Evolutionary conservation across 2,888 invertebrate genomes (phyloP).

Genomic region (Archaeoteleia sp.): DNA sequence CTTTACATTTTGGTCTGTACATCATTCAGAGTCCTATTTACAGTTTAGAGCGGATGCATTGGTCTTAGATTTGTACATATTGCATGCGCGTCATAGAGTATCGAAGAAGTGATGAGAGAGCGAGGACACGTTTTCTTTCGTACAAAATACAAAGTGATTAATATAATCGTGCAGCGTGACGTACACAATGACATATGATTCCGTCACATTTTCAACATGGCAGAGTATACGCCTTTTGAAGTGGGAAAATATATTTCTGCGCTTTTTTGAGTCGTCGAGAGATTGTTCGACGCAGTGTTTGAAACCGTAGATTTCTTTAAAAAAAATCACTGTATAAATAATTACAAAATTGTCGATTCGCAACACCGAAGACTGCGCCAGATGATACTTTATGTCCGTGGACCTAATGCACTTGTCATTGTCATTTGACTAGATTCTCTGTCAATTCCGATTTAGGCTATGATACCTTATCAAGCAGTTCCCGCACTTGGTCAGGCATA

Average conservation of each 20-base stretch:
- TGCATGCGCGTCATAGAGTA: too few species aligned
- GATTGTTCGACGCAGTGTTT: conserved; percentile 4
- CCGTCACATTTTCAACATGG: background rate
- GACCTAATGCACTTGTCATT: conserved; percentile 14
- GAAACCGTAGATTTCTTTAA: background rate
- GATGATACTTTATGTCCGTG: background rate
- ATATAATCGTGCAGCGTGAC: conserved; percentile 2
- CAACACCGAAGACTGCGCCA: background rate
- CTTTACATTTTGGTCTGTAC: conserved; percentile 43
- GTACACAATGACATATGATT: conserved; percentile 2
- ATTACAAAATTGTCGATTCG: conserved; percentile 21
- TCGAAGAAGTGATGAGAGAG: too few species aligned
- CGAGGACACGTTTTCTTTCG: background rate
- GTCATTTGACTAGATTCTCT: conserved; percentile 58
- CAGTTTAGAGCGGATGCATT: background rate
- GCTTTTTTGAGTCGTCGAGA: background rate
- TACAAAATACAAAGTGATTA: conserved; percentile 3
- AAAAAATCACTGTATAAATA: conserved; percentile 21
- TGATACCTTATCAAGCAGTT: conserved; percentile 59
- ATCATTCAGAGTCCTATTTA: conserved; percentile 31
- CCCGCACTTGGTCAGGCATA: conserved; percentile 76
- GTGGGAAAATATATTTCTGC: conserved; percentile 13
- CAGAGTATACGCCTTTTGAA: background rate
- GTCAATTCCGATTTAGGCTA: conserved; percentile 49
- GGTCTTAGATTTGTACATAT: too few species aligned